Evolutionary conservation across 2,797 vertebrate species (phyloP), one percentile per base, ranked within the genome.

Genomic region (Helicolenus hilgendorfi): DNA sequence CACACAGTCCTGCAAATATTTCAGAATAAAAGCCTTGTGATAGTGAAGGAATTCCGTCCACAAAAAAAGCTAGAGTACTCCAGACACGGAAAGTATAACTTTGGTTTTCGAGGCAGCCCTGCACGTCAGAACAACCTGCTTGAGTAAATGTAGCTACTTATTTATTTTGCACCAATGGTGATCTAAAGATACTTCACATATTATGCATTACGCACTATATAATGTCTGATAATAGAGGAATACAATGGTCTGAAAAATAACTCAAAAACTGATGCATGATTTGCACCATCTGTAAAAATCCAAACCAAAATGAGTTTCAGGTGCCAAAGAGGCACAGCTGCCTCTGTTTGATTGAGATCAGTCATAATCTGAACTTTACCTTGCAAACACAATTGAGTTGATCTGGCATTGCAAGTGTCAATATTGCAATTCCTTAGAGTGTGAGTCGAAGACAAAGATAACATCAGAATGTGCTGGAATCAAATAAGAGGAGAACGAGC

Each of bases 261-360:
- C 4, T 41, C 5, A 49, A 26, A 72, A 74, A 36, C 2, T 2
- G n/a, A 38, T 9, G 41, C 14, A 33, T 41, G 8, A 41, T 77
- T 79, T 62, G 56, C 36, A 22, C 55, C 29, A 22, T 72, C 58
- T 68, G 36, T 77, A 14, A 20, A 78, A 85, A 76, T 35, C 35
- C n/a, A 45, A 79, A 73, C 3, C 20, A 7, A 56, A 74, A 45
- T 10, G 71, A 72, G 64, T 35, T 74, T 71, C 49, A 45, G 6
- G 26, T 65, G 62, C 35, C 67, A 59, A 31, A 53, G 38, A 82
- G 33, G 26, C 78, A 7, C 92, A 93, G 91, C 76, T 85, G 89
- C 7, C 79, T 79, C 70, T 85, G 84, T 86, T 90, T 88, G 78
- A 27, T 64, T 2, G 83, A 58, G 88, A 86, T 73, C 68, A 67